Conservation (phyloP, 1,140 invertebrate genomes). For the Doryteuthis pealeii region DNA sequence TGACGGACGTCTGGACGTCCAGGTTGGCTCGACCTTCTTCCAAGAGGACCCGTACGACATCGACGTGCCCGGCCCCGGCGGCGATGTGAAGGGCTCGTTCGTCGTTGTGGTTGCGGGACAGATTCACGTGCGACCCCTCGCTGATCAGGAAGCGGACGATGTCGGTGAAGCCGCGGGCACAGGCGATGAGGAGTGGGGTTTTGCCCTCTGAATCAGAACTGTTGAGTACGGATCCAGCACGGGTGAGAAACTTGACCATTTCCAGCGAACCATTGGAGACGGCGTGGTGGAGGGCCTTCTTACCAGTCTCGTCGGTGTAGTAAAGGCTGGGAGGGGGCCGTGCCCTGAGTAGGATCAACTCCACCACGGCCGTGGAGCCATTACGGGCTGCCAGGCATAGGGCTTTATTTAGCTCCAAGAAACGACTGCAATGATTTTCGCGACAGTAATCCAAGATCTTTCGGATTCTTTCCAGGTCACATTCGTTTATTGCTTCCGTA, state of each 20-base stretch:
- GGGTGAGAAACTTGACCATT: slow-evolving; percentile 4
- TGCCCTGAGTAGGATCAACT: neutral
- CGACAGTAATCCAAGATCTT: neutral
- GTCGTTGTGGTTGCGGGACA: slow-evolving; percentile 5
- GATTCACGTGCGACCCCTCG: slow-evolving; percentile 18
- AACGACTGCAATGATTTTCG: neutral
- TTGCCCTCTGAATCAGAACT: slow-evolving; percentile 7
- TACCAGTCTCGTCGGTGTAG: slow-evolving; percentile 7
- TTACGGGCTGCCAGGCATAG: neutral
- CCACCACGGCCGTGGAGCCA: neutral
- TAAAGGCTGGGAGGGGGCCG: neutral
- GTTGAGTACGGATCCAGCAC: slow-evolving; percentile 8
- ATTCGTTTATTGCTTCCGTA: neutral
- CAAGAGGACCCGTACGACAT: slow-evolving; percentile 12
- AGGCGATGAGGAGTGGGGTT: slow-evolving; percentile 21
- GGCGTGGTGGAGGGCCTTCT: slow-evolving; percentile 17
- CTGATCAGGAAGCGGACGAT: slow-evolving; percentile 18
- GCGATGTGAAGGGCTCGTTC: slow-evolving; percentile 19
- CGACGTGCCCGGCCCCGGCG: neutral
- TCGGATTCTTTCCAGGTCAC: neutral
- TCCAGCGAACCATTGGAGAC: slow-evolving; percentile 14
- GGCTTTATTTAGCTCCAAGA: slow-evolving; percentile 1
- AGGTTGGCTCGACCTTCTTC: slow-evolving; percentile 11
- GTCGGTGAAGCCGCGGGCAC: slow-evolving; percentile 6
- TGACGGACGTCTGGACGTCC: neutral